A percentile compares a stretch with the other conserved stretches of the same genome.
phyloP scores from a whole-genome alignment of 2,888 invertebrate genomes.

The Rhyacophila evoluta region DNA sequence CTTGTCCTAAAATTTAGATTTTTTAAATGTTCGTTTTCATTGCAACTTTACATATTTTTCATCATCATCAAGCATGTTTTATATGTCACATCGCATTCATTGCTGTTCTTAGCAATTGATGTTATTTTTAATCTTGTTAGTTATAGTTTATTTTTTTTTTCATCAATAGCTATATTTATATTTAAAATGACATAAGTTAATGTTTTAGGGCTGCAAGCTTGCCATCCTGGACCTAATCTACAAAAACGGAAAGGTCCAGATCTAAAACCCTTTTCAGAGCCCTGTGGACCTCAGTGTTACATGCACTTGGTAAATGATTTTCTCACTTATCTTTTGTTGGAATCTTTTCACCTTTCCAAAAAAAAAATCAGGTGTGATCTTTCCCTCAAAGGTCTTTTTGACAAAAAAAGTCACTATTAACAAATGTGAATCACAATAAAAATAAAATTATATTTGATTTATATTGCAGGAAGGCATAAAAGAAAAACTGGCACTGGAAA shows the following conservation, averaged over 20 bases:
- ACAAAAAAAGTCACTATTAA: too few species aligned
- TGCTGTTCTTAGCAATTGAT: not conserved
- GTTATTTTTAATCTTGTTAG: not conserved
- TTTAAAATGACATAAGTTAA: too few species aligned
- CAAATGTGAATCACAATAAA: not conserved
- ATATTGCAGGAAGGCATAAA: slow-evolving; percentile 83
- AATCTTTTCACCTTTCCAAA: too few species aligned
- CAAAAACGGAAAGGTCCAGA: slow-evolving; percentile 90
- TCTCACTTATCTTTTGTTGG: too few species aligned
- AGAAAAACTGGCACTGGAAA: slow-evolving; percentile 81
- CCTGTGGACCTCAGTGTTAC: slow-evolving; percentile 89
- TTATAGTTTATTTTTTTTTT: not conserved
- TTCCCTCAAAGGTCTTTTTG: too few species aligned
- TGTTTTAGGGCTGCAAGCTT: slow-evolving; percentile 82
- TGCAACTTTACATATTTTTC: too few species aligned
- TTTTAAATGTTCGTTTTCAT: too few species aligned
- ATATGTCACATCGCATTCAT: not conserved
- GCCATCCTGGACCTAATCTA: slow-evolving; percentile 91
- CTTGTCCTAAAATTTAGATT: too few species aligned
- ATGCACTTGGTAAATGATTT: slow-evolving; percentile 79
- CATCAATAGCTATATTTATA: not conserved
- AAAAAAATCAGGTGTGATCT: too few species aligned
- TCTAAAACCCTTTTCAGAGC: slow-evolving; percentile 85
- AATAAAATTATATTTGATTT: slow-evolving; percentile 13
- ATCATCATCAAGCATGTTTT: not conserved